phyloP scores from a whole-genome alignment of 1,140 invertebrate genomes.

The Drosophila sucinea region DNA sequence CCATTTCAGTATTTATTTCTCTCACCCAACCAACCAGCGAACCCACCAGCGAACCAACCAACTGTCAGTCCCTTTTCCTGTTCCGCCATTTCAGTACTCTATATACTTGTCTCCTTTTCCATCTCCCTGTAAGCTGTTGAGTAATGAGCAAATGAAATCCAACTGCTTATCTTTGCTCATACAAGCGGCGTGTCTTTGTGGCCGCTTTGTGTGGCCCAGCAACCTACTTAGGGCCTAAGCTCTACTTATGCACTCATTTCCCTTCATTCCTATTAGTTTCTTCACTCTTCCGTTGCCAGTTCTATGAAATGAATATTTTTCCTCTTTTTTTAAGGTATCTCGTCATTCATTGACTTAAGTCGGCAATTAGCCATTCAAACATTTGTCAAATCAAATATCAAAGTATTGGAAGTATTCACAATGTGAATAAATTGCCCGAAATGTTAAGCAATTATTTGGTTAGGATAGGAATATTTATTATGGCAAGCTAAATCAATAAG shows the following conservation, averaged over 20 bases:
- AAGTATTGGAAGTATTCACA: neutral
- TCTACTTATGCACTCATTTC: constrained; percentile 26
- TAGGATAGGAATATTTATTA: constrained; percentile 3
- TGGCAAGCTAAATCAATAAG: constrained; percentile 7
- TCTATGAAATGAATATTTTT: neutral
- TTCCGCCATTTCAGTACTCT: neutral
- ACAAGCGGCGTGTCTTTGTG: constrained; percentile 67
- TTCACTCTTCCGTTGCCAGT: neutral
- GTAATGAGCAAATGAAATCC: constrained; percentile 80
- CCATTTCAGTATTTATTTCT: constrained; percentile 33
- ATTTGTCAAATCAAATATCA: neutral
- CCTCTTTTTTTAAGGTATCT: neutral
- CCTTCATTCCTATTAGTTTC: constrained; percentile 12
- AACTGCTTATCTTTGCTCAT: constrained; percentile 72
- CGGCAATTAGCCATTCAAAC: constrained; percentile 46
- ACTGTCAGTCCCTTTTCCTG: neutral
- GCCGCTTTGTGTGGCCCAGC: constrained; percentile 65
- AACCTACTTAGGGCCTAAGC: constrained; percentile 64
- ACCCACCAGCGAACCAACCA: too few relatives aligned
- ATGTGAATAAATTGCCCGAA: constrained; percentile 24
- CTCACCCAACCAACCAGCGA: neutral
- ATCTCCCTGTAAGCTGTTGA: constrained; percentile 63
- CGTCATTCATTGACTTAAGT: constrained; percentile 8
- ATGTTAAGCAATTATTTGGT: constrained; percentile 2
- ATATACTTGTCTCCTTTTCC: neutral